Conservation (phyloP, 2,888 invertebrate species). For the Mactromeris polynyma region DNA sequence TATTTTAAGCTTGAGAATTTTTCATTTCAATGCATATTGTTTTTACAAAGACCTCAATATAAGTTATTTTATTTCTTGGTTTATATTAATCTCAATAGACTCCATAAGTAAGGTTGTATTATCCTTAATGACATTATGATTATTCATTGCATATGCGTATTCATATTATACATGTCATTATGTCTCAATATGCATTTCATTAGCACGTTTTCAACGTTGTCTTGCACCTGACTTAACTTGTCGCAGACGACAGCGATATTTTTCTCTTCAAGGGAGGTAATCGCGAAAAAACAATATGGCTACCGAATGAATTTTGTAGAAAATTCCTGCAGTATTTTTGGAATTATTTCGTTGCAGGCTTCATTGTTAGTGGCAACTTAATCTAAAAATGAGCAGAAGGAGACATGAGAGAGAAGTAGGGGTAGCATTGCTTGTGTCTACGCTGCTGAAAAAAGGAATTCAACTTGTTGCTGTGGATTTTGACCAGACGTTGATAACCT, state of each 20-base stretch:
- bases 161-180: too few species aligned
- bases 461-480: slow-evolving; percentile 85
- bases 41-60: too few species aligned
- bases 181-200: too few species aligned
- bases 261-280: slow-evolving; percentile 34
- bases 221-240: not conserved
- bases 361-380: not conserved
- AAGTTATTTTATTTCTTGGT: too few species aligned
- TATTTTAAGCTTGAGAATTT: too few species aligned
- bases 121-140: too few species aligned
- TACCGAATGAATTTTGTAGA: not conserved
- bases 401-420: slow-evolving; percentile 47
- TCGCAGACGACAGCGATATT: not conserved
- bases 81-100: too few species aligned
- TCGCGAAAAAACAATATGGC: slow-evolving; percentile 29
- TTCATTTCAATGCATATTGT: too few species aligned
- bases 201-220: not conserved
- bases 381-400: slow-evolving; percentile 56
- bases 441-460: slow-evolving; percentile 79
- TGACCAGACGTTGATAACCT: slow-evolving; percentile 83
- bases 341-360: not conserved
- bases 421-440: slow-evolving; percentile 66
- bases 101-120: too few species aligned
- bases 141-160: too few species aligned
- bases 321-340: not conserved